Conservation (phyloP, 2,113 vertebrate genomes). For the Hippocampus zosterae region DNA sequence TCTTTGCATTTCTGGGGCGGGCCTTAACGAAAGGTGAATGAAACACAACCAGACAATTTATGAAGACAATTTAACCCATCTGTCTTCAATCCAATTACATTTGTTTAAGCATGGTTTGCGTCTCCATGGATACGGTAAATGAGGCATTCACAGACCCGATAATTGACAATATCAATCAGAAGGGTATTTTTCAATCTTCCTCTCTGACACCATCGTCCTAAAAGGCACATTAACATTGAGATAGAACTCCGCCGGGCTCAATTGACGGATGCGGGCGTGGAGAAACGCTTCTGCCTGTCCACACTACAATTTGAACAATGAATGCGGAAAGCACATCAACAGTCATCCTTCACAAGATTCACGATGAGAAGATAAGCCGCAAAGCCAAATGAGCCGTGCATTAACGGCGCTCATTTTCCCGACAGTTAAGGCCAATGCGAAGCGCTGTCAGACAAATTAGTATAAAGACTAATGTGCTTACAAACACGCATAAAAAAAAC, state of each 20-base stretch:
- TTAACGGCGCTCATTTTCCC: constrained; percentile 61
- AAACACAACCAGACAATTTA: background rate
- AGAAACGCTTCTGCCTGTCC: constrained; percentile 38
- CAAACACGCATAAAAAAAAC: background rate
- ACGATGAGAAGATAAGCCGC: constrained; percentile 41
- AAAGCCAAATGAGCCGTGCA: constrained; percentile 52
- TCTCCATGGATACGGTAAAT: constrained; percentile 52
- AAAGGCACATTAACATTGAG: constrained; percentile 72
- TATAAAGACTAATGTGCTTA: constrained; percentile 27
- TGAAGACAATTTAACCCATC: background rate
- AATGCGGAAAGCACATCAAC: constrained; percentile 60
- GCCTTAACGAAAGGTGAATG: background rate
- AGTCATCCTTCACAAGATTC: constrained; percentile 24
- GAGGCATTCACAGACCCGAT: constrained; percentile 50
- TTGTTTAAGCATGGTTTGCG: background rate
- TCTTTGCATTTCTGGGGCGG: background rate
- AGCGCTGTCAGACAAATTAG: constrained; percentile 61
- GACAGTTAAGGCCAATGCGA: constrained; percentile 49
- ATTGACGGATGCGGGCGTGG: constrained; percentile 62
- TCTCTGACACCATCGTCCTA: constrained; percentile 69
- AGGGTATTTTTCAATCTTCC: constrained; percentile 68
- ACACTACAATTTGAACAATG: constrained; percentile 58
- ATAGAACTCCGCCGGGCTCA: constrained; percentile 49
- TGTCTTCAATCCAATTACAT: background rate
- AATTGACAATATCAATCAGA: constrained; percentile 68